Evolutionary conservation across 1,140 invertebrate species (phyloP).

Genomic region (Drosophila yakuba): DNA sequence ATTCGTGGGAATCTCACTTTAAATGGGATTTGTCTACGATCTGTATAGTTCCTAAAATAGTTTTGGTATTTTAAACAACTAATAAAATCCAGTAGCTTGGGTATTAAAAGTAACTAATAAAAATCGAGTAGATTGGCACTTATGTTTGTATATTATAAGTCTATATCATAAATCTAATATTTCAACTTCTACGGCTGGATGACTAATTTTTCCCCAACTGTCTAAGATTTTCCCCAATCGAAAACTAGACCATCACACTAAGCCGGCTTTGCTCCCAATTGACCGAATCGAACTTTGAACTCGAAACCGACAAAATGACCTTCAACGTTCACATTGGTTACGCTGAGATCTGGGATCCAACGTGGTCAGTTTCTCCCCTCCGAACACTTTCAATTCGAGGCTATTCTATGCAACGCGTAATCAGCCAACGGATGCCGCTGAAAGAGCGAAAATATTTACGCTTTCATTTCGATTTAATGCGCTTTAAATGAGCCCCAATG

Average conservation of each 20-base stretch:
- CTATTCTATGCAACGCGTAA: conserved; percentile 61
- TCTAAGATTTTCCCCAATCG: not conserved
- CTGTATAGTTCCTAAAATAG: too few species aligned
- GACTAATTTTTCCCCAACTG: not conserved
- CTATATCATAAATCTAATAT: too few species aligned
- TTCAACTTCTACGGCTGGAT: too few species aligned
- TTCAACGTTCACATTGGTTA: conserved; percentile 43
- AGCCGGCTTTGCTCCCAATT: conserved; percentile 29
- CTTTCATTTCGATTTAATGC: conserved; percentile 82
- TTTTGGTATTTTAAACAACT: too few species aligned
- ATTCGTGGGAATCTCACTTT: not conserved
- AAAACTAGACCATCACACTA: conserved; percentile 11
- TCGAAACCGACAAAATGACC: conserved; percentile 23
- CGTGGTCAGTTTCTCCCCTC: conserved; percentile 6
- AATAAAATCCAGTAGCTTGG: too few species aligned
- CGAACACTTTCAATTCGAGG: conserved; percentile 38
- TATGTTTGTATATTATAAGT: too few species aligned
- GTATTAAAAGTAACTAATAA: too few species aligned
- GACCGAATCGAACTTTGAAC: conserved; percentile 30
- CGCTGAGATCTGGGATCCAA: conserved; percentile 4
- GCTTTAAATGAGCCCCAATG: conserved; percentile 61
- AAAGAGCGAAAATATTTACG: conserved; percentile 70
- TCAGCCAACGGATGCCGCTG: conserved; percentile 39
- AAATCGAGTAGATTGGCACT: too few species aligned
- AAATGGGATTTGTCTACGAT: not conserved